Evolutionary conservation across 2,113 vertebrate genomes (phyloP).

Genomic region (Plecotus auritus): DNA sequence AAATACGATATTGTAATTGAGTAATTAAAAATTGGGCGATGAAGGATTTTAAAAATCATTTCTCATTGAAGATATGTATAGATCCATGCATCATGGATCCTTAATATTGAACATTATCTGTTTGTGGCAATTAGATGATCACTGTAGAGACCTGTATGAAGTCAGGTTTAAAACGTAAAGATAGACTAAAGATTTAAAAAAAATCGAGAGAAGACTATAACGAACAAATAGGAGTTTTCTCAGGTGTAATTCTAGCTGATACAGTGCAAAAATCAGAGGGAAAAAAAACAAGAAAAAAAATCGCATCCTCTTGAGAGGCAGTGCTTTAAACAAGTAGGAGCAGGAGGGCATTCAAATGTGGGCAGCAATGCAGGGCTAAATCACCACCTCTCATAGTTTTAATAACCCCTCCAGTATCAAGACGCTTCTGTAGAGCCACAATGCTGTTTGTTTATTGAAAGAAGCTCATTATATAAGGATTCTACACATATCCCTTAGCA

Average conservation of each 20-base stretch:
- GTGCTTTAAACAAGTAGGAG: not conserved
- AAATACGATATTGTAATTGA: not conserved
- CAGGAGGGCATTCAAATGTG: not conserved
- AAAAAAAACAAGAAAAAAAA: not conserved
- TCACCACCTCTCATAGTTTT: slow-evolving; percentile 6
- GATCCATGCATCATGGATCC: not conserved
- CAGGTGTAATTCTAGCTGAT: not conserved
- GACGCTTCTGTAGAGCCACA: slow-evolving; percentile 46
- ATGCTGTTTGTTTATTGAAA: slow-evolving; percentile 67
- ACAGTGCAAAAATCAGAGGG: not conserved
- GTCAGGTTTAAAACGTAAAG: not conserved
- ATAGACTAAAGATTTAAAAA: not conserved
- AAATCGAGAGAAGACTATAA: not conserved
- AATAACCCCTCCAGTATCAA: slow-evolving; percentile 45
- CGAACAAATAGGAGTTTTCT: not conserved
- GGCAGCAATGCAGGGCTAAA: not conserved
- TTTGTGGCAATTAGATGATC: not conserved
- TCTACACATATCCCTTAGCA: slow-evolving; percentile 56
- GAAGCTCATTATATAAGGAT: slow-evolving; percentile 64
- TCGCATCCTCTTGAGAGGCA: not conserved
- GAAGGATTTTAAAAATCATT: not conserved
- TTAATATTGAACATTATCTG: not conserved
- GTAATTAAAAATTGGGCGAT: slow-evolving; percentile 3
- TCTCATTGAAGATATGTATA: not conserved
- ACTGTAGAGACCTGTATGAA: not conserved